Evolutionary conservation across 2,888 invertebrate genomes (phyloP), one percentile per base, ranked within the genome.

Genomic region (Caenorhabditis afra): DNA sequence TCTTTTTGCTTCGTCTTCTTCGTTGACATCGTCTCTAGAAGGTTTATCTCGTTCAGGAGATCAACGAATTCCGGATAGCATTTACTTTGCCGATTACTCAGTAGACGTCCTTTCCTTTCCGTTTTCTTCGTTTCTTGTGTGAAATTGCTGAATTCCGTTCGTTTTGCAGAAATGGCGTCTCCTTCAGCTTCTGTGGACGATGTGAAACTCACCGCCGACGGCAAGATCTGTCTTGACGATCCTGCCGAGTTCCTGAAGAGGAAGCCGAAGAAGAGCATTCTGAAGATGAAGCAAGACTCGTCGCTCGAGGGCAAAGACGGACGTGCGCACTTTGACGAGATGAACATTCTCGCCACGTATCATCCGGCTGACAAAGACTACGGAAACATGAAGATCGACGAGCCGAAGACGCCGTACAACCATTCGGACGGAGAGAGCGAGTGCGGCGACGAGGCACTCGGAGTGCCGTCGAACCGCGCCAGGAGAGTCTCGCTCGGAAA

Each of bases 351-450:
- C 87, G 97, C 96, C 85, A 99, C 99, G 0, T 94, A 96, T 90
- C 99, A 99, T 92, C 99, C 99, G 49, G 93, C 95, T 22, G 96
- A 96, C 91, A 99, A 99, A 92, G 98, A 98, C 92, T 99, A 99
- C 91, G 99, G 99, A 10, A 96, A 96, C 90, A 98, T 98, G 97
- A 99, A 98, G 89, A 90, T 89, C 94, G 89, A 96, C 89, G 99
- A 99, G 91, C 98, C 99, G 1, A 97, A 97, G 91, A 99, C 99
- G 29, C 99, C 99, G 0, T 95, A 93, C 88, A 93, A 93, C 90
- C 93, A 93, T 83, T 91, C 90, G 70, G 90, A 91, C 55, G 85
- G 83, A 12, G 92, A 92, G 50, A 87, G 89, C 20, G 91, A 91
- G 66, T 89, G 90, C 47, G 91, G 91, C 47, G 91, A 91, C 45